Conservation (phyloP, 2,113 vertebrate species). For the Oryzias woworae region DNA sequence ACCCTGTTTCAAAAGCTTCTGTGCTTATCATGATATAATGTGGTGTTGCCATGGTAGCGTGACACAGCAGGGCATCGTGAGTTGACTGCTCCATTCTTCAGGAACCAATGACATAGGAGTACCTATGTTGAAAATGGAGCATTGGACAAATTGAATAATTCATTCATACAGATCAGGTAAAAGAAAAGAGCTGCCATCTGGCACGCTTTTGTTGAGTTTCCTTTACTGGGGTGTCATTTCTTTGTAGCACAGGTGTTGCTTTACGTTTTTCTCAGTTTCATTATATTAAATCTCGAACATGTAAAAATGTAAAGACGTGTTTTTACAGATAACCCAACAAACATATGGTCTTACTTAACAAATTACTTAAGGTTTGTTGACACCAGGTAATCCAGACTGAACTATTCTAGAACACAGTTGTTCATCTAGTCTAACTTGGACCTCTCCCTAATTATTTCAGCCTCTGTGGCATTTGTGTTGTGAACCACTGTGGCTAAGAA, state of each 20-base stretch:
- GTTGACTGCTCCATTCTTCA: constrained; percentile 36
- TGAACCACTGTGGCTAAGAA: no score
- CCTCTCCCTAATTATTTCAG: no score
- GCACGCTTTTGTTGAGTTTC: not conserved
- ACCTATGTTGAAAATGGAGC: constrained; percentile 57
- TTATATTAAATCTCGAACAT: not conserved
- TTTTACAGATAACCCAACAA: not conserved
- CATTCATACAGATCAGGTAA: constrained; percentile 56
- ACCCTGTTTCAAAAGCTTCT: constrained; percentile 8
- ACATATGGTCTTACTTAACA: no score
- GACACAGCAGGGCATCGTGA: constrained; percentile 51
- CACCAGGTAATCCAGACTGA: no score
- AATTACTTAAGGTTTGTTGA: no score
- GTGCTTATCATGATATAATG: constrained; percentile 22
- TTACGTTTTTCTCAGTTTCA: constrained; percentile 2
- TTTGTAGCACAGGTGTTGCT: constrained; percentile 5
- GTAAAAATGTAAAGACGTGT: not conserved
- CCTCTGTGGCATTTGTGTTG: no score
- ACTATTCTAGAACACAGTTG: no score
- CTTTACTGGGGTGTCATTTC: constrained; percentile 19
- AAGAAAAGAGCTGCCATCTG: constrained; percentile 32
- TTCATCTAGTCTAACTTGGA: no score
- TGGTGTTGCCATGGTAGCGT: constrained; percentile 61
- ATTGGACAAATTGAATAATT: constrained; percentile 66
- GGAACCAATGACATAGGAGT: constrained; percentile 51